Evolutionary conservation across 2,797 vertebrate genomes (phyloP), one percentile per base, ranked within the genome.

Genomic region (Sebastes minor): DNA sequence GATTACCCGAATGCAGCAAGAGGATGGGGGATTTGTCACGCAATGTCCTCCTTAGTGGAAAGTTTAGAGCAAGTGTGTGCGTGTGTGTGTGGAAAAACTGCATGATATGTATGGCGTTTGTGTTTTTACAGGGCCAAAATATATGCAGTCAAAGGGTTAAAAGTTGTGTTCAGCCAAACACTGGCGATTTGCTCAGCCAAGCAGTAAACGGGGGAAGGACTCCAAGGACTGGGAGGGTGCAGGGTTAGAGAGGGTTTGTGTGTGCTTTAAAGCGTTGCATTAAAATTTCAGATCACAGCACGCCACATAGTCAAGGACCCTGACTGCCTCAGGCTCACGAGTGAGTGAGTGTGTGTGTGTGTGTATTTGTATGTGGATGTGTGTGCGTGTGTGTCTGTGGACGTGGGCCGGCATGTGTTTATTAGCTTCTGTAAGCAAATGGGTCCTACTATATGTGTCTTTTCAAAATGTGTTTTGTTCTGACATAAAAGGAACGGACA

Each of bases 241-340:
- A 91, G 94, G 92, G 92, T 93, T 93, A 93, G 92, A 93, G 92
- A 95, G 91, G 93, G 93, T 94, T 94, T 93, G 93, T 94, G 93
- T 93, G 93, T 88, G 93, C 94, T 95, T 93, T 93, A 94, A 94
- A 95, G 93, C 94, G 91, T 93, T 94, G 94, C 93, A 95, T 95
- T 95, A 95, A 95, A 94, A 95, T 95, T 95, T 94, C 93, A 95
- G 91, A 94, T 94, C 94, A 94, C 93, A 94, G 94, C 93, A 94
- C 92, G 93, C 93, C 94, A 95, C 93, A 95, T 90, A 95, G 94
- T 94, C 93, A 95, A 95, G 94, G 94, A 95, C 94, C 94, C 93
- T 92, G 94, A 94, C 93, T 94, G 94, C 94, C 92, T 94, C 87
- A 72, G 94, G 94, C 94, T 90, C 88, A 89, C 65, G 80, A 90